Evolutionary conservation across 2,888 invertebrate species (phyloP).

Genomic region (Melipona bicolor): DNA sequence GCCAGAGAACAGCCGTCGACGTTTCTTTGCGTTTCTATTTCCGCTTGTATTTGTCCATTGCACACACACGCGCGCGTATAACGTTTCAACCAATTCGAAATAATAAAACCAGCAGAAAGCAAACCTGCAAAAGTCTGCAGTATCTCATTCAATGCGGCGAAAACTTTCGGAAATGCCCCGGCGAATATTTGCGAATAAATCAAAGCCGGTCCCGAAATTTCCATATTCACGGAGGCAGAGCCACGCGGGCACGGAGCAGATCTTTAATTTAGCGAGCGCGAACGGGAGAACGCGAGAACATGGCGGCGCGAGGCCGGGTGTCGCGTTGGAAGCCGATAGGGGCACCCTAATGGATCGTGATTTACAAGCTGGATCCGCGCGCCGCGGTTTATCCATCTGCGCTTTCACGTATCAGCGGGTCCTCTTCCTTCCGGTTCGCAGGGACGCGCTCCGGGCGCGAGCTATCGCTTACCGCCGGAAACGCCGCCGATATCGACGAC

Average conservation of each 20-base stretch:
- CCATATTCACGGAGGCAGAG: neutral
- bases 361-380: slow-evolving; percentile 35
- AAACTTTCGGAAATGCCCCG: neutral
- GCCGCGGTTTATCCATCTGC: slow-evolving; percentile 40
- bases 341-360: slow-evolving; percentile 45
- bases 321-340: neutral
- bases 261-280: slow-evolving; percentile 29
- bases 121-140: neutral
- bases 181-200: neutral
- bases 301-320: neutral
- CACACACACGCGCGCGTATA: neutral
- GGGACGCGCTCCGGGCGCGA: neutral
- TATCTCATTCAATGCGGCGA: neutral
- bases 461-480: slow-evolving; percentile 40
- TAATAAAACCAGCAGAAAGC: neutral
- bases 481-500: slow-evolving; percentile 19
- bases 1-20: neutral
- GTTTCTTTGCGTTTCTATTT: neutral
- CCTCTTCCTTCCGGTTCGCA: slow-evolving; percentile 41
- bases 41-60: neutral
- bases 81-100: neutral
- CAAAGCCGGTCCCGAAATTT: neutral
- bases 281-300: neutral
- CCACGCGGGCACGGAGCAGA: slow-evolving; percentile 4
- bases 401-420: slow-evolving; percentile 50